phyloP scores from a whole-genome alignment of 2,797 vertebrate species.

The Synanceia verrucosa region DNA sequence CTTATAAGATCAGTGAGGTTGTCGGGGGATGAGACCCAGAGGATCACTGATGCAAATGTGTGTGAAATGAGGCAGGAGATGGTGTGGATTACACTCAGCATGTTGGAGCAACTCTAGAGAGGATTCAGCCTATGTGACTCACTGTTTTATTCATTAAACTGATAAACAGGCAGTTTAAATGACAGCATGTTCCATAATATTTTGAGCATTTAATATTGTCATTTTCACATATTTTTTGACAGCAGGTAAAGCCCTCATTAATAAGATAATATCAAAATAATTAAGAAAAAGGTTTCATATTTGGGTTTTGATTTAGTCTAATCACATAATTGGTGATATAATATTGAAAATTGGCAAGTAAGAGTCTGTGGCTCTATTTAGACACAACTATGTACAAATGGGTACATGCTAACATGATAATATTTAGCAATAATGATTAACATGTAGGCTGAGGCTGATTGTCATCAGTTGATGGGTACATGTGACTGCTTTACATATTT shows the following conservation, averaged over 20 bases:
- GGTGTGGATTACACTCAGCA: slow-evolving; percentile 34
- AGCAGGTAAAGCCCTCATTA: not conserved
- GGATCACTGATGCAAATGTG: slow-evolving; percentile 46
- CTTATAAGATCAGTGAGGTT: slow-evolving; percentile 2
- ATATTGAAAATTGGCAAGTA: not conserved
- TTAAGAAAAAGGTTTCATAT: not conserved
- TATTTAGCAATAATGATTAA: too few relatives aligned
- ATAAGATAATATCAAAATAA: not conserved
- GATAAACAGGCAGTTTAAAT: not conserved
- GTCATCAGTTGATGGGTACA: too few relatives aligned
- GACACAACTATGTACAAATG: not conserved
- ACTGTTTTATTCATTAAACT: not conserved
- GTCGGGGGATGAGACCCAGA: not conserved
- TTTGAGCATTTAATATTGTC: not conserved
- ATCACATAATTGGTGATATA: not conserved
- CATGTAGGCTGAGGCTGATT: too few relatives aligned
- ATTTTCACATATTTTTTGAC: not conserved
- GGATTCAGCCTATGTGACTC: slow-evolving; percentile 5
- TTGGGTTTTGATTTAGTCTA: not conserved
- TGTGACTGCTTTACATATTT: not conserved
- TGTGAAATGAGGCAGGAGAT: slow-evolving; percentile 42
- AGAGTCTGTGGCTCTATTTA: not conserved
- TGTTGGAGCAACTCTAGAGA: slow-evolving; percentile 37
- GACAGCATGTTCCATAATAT: not conserved
- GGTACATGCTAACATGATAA: not conserved